These are phyloP conservation scores for Plusia festucae DNA, from an alignment of 2,888 invertebrate genomes.

Conservation along the genomic window DNA sequence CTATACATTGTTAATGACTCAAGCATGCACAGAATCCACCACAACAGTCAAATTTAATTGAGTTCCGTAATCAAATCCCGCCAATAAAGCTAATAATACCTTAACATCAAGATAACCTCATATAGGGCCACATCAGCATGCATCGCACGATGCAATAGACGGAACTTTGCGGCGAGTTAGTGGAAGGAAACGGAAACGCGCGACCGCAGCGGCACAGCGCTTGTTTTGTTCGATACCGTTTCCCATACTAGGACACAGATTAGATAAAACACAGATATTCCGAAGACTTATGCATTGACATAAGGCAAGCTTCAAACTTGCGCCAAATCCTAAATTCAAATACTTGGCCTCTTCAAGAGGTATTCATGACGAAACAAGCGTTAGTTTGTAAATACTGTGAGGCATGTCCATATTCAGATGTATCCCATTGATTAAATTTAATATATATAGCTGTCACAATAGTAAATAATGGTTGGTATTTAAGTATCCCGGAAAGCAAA, in stretches of 20 bases:
- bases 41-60: conserved; percentile 20
- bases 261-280: conserved; percentile 19
- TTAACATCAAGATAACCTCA: conserved; percentile 33
- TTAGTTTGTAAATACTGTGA: too few relatives aligned
- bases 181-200: conserved; percentile 72
- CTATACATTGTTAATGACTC: too few relatives aligned
- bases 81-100: conserved; percentile 49
- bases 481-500: too few relatives aligned
- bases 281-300: not conserved
- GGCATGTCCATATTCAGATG: too few relatives aligned
- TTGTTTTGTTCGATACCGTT: conserved; percentile 61
- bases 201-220: conserved; percentile 60
- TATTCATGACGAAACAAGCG: too few relatives aligned
- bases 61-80: conserved; percentile 30
- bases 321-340: too few relatives aligned
- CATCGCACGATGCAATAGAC: conserved; percentile 62
- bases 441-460: too few relatives aligned
- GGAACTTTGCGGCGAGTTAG: conserved; percentile 71
- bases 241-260: conserved; percentile 52
- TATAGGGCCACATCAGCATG: conserved; percentile 59
- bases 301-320: too few relatives aligned
- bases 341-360: too few relatives aligned
- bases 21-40: not conserved
- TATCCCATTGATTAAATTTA: too few relatives aligned
- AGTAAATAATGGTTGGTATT: too few relatives aligned